A percentile compares a stretch with the other conserved stretches of the same genome.
These are phyloP conservation scores for Crepidodera aurea DNA, from an alignment of 2,888 invertebrate species.

Conservation along the genomic window DNA sequence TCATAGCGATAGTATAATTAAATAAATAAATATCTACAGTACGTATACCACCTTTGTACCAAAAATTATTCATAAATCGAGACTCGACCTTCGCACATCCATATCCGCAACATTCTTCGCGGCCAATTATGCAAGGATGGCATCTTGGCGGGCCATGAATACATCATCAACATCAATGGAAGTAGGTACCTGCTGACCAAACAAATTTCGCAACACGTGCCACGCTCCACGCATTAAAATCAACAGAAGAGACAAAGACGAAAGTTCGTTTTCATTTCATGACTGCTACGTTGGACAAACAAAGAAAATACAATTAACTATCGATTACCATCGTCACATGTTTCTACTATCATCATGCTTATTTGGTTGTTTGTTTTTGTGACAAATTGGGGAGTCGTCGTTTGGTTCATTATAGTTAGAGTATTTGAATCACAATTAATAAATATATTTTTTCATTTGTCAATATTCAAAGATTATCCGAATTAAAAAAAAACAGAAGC, in stretches of 20 bases:
- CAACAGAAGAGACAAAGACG: not conserved
- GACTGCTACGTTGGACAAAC: not conserved
- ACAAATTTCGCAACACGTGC: conserved; percentile 43
- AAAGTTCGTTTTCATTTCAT: not conserved
- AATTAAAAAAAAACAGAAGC: too few relatives aligned
- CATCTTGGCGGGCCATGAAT: conserved; percentile 30
- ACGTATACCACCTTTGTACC: not conserved
- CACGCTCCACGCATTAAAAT: conserved; percentile 39
- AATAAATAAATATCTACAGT: too few relatives aligned
- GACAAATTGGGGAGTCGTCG: not conserved
- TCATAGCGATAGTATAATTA: too few relatives aligned
- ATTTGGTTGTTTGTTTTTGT: conserved; percentile 11
- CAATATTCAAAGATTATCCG: too few relatives aligned
- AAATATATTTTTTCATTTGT: too few relatives aligned
- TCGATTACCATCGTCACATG: conserved; percentile 15
- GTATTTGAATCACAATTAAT: too few relatives aligned
- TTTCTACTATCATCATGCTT: conserved; percentile 2
- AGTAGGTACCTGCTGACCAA: conserved; percentile 30
- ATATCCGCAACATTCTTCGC: conserved; percentile 13
- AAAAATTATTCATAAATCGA: conserved; percentile 4
- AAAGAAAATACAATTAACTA: conserved; percentile 14
- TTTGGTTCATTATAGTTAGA: conserved; percentile 1
- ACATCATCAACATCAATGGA: conserved; percentile 1
- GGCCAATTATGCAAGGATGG: conserved; percentile 28
- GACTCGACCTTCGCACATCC: conserved; percentile 23